A percentile compares a stretch with the other conserved stretches of the same genome.
phyloP scores from a whole-genome alignment of 1,140 invertebrate species.

The Homarus americanus region DNA sequence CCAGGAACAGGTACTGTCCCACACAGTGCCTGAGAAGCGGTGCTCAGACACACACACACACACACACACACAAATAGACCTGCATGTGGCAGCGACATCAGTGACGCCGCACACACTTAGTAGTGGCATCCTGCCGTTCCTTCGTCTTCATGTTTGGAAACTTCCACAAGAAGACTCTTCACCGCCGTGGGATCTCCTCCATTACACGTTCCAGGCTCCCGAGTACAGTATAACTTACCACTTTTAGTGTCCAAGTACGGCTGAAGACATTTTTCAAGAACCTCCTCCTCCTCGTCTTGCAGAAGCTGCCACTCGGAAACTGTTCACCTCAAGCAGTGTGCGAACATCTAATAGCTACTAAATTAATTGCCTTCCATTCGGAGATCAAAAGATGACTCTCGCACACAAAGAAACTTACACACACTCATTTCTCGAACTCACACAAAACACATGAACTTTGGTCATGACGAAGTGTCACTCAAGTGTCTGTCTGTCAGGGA shows the following conservation, averaged over 20 bases:
- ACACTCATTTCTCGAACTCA: neutral
- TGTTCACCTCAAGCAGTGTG: neutral
- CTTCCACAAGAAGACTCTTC: no score
- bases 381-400: neutral
- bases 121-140: no score
- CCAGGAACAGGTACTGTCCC: neutral
- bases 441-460: conserved; percentile 9
- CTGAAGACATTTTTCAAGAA: neutral
- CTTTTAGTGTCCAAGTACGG: neutral
- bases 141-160: no score
- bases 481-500: neutral
- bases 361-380: neutral
- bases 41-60: neutral
- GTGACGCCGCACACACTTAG: no score
- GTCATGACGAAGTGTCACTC: neutral
- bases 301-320: neutral
- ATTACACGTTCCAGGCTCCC: neutral
- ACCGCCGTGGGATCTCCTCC: neutral
- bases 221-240: neutral
- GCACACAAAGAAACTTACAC: conserved; percentile 12
- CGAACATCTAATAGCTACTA: neutral
- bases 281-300: neutral
- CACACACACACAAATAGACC: neutral
- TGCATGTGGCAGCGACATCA: neutral
- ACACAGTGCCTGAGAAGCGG: neutral